These are phyloP conservation scores for Rhinoderma darwinii DNA, from an alignment of 2,113 vertebrate species.

Conservation along the genomic window DNA sequence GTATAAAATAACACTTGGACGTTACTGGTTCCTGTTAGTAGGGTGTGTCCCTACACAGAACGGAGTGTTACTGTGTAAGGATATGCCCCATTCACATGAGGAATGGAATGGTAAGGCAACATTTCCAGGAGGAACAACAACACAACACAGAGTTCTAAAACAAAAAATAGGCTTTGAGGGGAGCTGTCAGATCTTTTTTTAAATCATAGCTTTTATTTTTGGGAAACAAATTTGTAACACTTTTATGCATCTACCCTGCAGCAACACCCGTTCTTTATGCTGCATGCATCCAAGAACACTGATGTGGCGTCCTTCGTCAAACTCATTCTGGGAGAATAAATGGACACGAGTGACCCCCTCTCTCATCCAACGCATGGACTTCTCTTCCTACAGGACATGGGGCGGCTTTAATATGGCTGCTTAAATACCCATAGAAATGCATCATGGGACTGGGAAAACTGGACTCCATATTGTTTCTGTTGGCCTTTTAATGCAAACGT, in stretches of 20 bases:
- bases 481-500: constrained; percentile 22
- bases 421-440: constrained; percentile 22
- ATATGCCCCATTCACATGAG: too few species aligned
- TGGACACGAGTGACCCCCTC: constrained; percentile 65
- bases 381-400: constrained; percentile 30
- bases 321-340: constrained; percentile 83
- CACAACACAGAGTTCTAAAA: not conserved
- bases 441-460: constrained; percentile 53
- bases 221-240: too few species aligned
- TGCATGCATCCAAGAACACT: constrained; percentile 94
- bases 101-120: not conserved
- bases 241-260: constrained; percentile 65
- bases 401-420: constrained; percentile 14
- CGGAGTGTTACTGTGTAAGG: too few species aligned
- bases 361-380: constrained; percentile 61
- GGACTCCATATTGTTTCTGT: constrained; percentile 47
- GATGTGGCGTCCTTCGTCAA: constrained; percentile 97
- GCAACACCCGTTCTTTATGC: constrained; percentile 94
- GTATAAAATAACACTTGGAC: too few species aligned
- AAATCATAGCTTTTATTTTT: too few species aligned
- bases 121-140: not conserved
- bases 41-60: too few species aligned
- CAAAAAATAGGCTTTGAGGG: too few species aligned
- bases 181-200: too few species aligned
- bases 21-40: too few species aligned